These are phyloP conservation scores for Sebastes trivittatus DNA, from an alignment of 2,797 vertebrate genomes.

Conservation along the genomic window DNA sequence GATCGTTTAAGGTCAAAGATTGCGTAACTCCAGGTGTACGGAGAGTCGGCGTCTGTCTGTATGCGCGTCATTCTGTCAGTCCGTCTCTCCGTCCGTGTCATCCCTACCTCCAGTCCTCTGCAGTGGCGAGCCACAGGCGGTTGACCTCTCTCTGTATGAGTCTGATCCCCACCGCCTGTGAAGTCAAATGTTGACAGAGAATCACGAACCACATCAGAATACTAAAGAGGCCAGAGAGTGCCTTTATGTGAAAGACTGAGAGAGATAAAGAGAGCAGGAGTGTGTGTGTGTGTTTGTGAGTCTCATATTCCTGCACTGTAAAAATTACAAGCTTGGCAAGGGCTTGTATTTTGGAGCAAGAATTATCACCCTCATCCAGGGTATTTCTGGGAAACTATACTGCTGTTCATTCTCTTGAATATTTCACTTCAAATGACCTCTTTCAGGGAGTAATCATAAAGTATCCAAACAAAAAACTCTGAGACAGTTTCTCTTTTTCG, in stretches of 20 bases:
- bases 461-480: not conserved
- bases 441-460: conserved; percentile 19
- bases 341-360: conserved; percentile 20
- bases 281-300: not conserved
- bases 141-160: conserved; percentile 56
- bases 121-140: conserved; percentile 38
- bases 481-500: conserved; percentile 1
- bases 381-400: conserved; percentile 1
- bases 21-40: not conserved
- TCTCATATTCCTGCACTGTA: conserved; percentile 13
- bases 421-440: conserved; percentile 20
- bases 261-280: not conserved
- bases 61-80: conserved; percentile 26
- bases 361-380: conserved; percentile 5
- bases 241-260: conserved; percentile 36
- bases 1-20: conserved; percentile 27
- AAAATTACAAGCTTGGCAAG: conserved; percentile 30
- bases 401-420: conserved; percentile 1
- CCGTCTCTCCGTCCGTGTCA: conserved; percentile 25
- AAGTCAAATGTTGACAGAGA: conserved; percentile 75
- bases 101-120: conserved; percentile 31
- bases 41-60: conserved; percentile 7
- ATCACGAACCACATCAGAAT: conserved; percentile 68
- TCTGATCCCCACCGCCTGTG: conserved; percentile 61
- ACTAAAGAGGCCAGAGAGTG: conserved; percentile 62